Percentiles rank a stretch among this genome's conserved stretches.
These are phyloP conservation scores for Phalangium opilio DNA, from an alignment of 2,888 invertebrate species.

Conservation along the genomic window DNA sequence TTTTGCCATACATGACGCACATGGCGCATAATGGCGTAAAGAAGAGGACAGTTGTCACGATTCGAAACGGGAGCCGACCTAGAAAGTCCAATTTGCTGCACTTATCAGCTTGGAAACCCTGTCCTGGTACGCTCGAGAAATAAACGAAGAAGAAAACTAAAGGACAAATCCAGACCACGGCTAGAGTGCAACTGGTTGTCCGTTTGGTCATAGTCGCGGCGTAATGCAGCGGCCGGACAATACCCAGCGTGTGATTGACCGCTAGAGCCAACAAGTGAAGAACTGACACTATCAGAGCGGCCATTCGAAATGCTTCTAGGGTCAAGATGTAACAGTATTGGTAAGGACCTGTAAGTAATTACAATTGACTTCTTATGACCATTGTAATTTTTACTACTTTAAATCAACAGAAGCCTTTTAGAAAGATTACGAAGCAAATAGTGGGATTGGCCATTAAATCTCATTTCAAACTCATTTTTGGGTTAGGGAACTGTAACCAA, in stretches of 20 bases:
- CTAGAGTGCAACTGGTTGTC: constrained; percentile 37
- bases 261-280: constrained; percentile 46
- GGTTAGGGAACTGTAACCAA: no score
- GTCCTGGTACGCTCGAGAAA: constrained; percentile 36
- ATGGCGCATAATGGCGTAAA: constrained; percentile 43
- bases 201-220: constrained; percentile 42
- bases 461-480: no score
- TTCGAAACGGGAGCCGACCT: constrained; percentile 34
- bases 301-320: constrained; percentile 37
- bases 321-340: constrained; percentile 25
- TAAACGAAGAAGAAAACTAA: constrained; percentile 37
- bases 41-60: constrained; percentile 39
- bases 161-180: constrained; percentile 43
- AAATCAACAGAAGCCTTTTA: no score
- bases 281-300: constrained; percentile 45
- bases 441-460: no score
- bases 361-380: no score
- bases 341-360: constrained; percentile 33
- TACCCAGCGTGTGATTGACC: constrained; percentile 50
- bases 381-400: no score
- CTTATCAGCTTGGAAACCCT: constrained; percentile 24
- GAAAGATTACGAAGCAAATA: no score
- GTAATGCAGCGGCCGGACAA: constrained; percentile 45
- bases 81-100: constrained; percentile 29
- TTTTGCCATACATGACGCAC: constrained; percentile 43